Conservation (phyloP, 2,888 invertebrate genomes). For the Acheta domesticus region DNA sequence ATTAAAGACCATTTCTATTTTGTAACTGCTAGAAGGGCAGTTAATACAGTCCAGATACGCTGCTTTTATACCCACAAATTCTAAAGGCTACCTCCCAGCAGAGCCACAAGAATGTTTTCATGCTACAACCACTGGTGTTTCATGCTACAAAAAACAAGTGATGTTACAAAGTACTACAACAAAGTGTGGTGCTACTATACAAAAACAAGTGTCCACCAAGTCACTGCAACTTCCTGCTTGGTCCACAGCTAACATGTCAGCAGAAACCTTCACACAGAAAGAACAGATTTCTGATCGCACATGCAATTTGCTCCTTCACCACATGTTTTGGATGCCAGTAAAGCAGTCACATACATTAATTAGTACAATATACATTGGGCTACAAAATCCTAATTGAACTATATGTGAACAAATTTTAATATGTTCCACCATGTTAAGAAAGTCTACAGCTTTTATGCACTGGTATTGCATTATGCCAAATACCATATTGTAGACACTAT, state of each 20-base stretch:
- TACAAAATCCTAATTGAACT: background rate
- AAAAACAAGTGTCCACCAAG: conserved; percentile 2
- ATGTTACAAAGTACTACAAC: background rate
- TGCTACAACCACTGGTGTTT: too few relatives aligned
- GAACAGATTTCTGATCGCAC: background rate
- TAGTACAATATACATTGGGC: background rate
- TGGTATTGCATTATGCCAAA: too few relatives aligned
- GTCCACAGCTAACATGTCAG: background rate
- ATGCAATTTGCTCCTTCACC: background rate
- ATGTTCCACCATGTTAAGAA: background rate
- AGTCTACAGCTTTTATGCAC: background rate
- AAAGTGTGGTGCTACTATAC: background rate
- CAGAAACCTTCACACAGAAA: background rate
- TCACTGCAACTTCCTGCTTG: background rate
- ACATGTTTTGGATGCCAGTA: background rate
- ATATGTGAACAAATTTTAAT: background rate
- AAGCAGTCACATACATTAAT: background rate
- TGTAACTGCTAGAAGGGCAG: too few relatives aligned
- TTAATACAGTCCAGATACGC: background rate
- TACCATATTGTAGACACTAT: too few relatives aligned
- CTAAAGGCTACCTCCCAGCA: background rate
- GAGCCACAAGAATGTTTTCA: background rate
- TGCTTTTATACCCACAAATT: conserved; percentile 5
- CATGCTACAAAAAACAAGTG: too few relatives aligned
- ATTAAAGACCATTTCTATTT: too few relatives aligned